These are phyloP conservation scores for Eurystomus gularis DNA, from an alignment of 2,113 vertebrate genomes.

Conservation along the genomic window DNA sequence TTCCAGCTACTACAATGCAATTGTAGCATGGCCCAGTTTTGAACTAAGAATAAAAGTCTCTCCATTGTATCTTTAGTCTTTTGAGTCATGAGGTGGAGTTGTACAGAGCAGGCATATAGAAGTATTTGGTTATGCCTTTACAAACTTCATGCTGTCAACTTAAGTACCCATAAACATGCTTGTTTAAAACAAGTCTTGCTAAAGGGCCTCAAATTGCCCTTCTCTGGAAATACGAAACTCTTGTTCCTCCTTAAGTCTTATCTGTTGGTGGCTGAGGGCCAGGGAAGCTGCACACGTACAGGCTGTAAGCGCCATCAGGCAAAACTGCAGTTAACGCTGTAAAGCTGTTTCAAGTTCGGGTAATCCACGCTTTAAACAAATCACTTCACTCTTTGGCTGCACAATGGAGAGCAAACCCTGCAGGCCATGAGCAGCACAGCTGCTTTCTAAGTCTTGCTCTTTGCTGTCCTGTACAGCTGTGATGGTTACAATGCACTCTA, in stretches of 20 bases:
- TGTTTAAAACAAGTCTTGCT: not conserved
- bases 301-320: not conserved
- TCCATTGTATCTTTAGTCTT: not conserved
- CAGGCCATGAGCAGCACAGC: not conserved
- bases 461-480: not conserved
- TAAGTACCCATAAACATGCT: not conserved
- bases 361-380: not conserved
- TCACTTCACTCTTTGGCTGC: not conserved
- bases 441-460: not conserved
- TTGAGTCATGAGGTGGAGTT: not conserved
- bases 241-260: not conserved
- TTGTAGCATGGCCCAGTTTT: not conserved
- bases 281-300: not conserved
- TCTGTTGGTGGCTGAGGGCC: not conserved
- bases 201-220: not conserved
- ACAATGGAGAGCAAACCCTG: not conserved
- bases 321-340: not conserved
- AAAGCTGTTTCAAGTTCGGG: not conserved
- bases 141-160: not conserved
- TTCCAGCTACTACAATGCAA: constrained; percentile 8
- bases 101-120: not conserved
- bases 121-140: not conserved
- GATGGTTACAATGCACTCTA: not conserved
- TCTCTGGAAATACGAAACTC: not conserved
- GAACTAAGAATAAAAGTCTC: not conserved